Evolutionary conservation across 2,888 invertebrate genomes (phyloP).

Genomic region (Troides oblongomaculatus): DNA sequence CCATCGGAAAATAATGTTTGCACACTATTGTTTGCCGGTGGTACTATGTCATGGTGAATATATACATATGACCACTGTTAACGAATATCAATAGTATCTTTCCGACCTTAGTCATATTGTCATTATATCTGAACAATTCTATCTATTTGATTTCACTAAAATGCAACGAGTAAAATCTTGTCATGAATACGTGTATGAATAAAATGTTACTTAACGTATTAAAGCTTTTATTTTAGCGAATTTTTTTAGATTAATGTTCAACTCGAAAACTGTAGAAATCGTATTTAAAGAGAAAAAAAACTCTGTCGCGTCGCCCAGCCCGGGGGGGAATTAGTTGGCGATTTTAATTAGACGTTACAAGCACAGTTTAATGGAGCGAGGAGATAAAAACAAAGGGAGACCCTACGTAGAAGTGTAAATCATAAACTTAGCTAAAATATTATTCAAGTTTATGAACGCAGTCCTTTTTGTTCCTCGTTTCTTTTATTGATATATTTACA

Average conservation of each 20-base stretch:
- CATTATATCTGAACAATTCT: too few species aligned
- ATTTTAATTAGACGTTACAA: conserved; percentile 66
- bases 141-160: too few species aligned
- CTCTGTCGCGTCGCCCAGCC: conserved; percentile 47
- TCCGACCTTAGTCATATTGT: too few species aligned
- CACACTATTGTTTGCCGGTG: too few species aligned
- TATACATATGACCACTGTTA: too few species aligned
- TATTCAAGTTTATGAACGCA: neutral
- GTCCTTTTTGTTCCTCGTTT: neutral
- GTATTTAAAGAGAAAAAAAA: conserved; percentile 49
- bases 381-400: conserved; percentile 62
- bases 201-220: too few species aligned
- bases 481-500: neutral
- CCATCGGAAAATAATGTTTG: too few species aligned
- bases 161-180: too few species aligned
- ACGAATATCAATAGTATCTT: too few species aligned
- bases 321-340: conserved; percentile 66
- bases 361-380: conserved; percentile 64
- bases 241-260: conserved; percentile 16
- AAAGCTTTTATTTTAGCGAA: too few species aligned
- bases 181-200: too few species aligned
- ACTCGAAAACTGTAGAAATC: conserved; percentile 33
- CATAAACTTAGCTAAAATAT: conserved; percentile 21
- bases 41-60: too few species aligned
- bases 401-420: conserved; percentile 43